Evolutionary conservation across 2,797 vertebrate species (phyloP).

Genomic region (Sarcophilus harrisii): DNA sequence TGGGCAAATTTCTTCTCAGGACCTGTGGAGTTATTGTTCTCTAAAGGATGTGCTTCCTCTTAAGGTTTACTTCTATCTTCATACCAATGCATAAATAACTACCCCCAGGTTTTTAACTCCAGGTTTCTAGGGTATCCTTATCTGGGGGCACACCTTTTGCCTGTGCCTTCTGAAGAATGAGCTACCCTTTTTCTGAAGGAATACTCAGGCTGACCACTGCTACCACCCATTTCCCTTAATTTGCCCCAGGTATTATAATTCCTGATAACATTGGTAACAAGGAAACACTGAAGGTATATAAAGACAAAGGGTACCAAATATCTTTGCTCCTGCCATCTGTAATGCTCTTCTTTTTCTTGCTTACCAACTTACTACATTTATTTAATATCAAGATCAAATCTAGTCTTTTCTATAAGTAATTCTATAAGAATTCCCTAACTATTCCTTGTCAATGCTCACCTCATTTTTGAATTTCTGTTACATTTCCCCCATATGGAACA

Average conservation of each 20-base stretch:
- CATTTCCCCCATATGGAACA: neutral
- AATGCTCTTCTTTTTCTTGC: neutral
- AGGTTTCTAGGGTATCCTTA: neutral
- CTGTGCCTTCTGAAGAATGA: neutral
- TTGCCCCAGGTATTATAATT: neutral
- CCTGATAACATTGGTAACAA: neutral
- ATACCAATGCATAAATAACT: neutral
- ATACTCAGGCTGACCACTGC: neutral
- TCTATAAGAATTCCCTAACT: neutral
- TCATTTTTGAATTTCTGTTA: neutral
- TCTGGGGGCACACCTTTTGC: neutral
- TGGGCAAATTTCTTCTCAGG: neutral
- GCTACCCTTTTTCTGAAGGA: neutral
- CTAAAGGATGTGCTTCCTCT: neutral
- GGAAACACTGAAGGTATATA: neutral
- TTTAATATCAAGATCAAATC: neutral
- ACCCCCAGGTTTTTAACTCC: neutral
- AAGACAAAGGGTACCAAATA: neutral
- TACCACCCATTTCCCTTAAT: neutral
- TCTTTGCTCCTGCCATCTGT: neutral
- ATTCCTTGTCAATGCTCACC: neutral
- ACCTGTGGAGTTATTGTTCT: neutral
- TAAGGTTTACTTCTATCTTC: neutral
- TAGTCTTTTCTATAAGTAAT: neutral
- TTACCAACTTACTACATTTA: neutral